Conservation (phyloP, 2,797 vertebrate species). For the Chiloscyllium punctatum region DNA sequence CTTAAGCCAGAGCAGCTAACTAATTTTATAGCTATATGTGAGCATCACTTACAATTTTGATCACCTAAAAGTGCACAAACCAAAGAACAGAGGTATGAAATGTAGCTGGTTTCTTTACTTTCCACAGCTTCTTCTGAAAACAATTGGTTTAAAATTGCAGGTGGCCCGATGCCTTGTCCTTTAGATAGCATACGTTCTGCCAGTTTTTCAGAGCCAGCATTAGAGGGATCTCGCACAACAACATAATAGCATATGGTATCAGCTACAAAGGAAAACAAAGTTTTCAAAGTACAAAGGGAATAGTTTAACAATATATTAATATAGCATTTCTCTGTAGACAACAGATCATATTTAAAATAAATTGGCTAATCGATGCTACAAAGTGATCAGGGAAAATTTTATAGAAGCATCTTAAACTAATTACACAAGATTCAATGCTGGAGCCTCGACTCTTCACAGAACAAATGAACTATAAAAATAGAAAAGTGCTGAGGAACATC, state of each 20-base stretch:
- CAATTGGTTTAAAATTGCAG: constrained; percentile 24
- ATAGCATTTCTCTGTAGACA: not conserved
- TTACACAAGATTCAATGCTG: too few relatives aligned
- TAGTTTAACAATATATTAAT: not conserved
- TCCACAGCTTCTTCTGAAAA: not conserved
- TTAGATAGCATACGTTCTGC: constrained; percentile 19
- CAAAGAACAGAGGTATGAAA: not conserved
- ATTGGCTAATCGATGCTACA: not conserved
- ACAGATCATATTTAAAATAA: not conserved
- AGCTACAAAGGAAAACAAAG: constrained; percentile 14
- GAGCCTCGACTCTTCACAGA: too few relatives aligned
- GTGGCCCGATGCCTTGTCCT: too few relatives aligned
- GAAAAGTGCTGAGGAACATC: too few relatives aligned
- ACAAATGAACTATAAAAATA: too few relatives aligned
- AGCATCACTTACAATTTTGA: constrained; percentile 18
- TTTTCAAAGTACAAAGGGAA: not conserved
- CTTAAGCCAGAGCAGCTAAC: not conserved
- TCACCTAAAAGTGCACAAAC: constrained; percentile 22
- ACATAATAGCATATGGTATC: not conserved
- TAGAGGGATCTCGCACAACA: not conserved
- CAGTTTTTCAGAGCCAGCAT: not conserved
- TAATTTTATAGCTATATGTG: not conserved
- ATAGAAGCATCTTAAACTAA: not conserved
- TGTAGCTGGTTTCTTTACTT: not conserved
- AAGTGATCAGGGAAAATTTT: not conserved